These are phyloP conservation scores for Cariama cristata DNA, from an alignment of 2,113 vertebrate species.

Conservation along the genomic window DNA sequence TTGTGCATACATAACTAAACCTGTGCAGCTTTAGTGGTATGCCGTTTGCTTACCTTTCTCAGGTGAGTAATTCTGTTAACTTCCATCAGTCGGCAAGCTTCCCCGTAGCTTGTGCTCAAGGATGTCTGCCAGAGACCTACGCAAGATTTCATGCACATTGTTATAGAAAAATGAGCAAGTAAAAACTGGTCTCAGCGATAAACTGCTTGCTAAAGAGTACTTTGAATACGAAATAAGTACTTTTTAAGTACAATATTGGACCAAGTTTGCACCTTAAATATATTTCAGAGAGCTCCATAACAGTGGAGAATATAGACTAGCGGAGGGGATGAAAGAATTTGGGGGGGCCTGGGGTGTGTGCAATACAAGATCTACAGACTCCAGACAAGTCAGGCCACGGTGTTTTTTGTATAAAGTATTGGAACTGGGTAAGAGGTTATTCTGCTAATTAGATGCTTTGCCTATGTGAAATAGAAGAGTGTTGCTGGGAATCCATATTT, in stretches of 20 bases:
- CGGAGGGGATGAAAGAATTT: neutral
- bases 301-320: neutral
- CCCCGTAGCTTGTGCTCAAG: neutral
- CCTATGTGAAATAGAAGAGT: neutral
- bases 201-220: neutral
- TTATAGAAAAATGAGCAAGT: neutral
- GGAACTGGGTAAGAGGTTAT: neutral
- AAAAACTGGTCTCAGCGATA: neutral
- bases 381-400: neutral
- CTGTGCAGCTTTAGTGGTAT: neutral
- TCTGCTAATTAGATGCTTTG: neutral
- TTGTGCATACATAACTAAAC: neutral
- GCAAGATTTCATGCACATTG: neutral
- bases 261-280: neutral
- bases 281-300: neutral
- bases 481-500: neutral
- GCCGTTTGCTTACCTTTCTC: neutral
- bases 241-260: neutral
- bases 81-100: neutral
- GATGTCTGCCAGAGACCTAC: neutral
- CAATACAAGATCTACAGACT: neutral
- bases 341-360: too few species aligned
- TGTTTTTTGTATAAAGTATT: neutral
- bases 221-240: neutral
- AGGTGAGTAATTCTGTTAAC: neutral